Percentiles rank a stretch among this genome's conserved stretches.
Conservation (phyloP, 2,888 invertebrate species). For the Clunio marinus region DNA sequence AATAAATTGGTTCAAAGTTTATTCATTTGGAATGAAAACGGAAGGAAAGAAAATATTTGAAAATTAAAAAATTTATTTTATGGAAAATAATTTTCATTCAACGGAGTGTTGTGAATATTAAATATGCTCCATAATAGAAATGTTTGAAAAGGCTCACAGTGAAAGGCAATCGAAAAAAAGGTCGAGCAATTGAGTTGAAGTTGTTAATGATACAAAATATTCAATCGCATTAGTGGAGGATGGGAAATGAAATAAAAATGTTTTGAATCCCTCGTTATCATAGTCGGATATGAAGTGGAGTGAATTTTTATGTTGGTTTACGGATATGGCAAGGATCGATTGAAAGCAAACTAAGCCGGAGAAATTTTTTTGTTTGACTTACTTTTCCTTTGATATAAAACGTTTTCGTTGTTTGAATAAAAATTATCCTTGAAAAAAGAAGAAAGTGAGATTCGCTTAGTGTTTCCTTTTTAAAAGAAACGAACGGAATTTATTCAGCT, state of each 20-base stretch:
- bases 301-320: constrained; percentile 1
- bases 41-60: neutral
- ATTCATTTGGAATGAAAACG: neutral
- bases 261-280: neutral
- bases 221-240: neutral
- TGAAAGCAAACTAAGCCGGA: neutral
- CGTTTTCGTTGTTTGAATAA: neutral
- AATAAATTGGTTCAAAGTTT: constrained; percentile 3
- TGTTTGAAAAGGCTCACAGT: neutral
- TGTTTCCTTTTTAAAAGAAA: neutral
- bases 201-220: neutral
- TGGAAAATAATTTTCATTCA: neutral
- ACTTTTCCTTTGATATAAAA: neutral
- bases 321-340: neutral
- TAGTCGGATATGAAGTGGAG: neutral
- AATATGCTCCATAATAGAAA: constrained; percentile 4
- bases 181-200: neutral
- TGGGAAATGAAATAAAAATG: neutral
- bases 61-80: neutral
- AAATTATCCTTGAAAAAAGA: neutral
- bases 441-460: neutral
- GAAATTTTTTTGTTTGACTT: no score
- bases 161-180: neutral
- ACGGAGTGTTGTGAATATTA: constrained; percentile 8
- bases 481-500: neutral